Conservation (phyloP, 2,797 vertebrate species). For the Brachymystax lenok region DNA sequence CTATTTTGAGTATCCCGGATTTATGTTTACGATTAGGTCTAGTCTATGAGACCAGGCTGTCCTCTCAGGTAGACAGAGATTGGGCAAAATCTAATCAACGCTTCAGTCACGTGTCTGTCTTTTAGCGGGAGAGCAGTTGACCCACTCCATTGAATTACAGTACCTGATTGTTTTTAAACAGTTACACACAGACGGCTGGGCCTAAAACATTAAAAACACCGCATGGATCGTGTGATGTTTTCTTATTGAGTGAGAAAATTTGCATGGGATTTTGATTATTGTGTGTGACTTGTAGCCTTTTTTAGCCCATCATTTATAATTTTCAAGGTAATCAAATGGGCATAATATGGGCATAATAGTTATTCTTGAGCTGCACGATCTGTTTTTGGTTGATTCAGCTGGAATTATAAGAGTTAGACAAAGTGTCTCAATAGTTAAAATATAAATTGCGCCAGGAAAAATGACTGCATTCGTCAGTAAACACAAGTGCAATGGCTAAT, state of each 20-base stretch:
- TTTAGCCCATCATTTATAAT: background rate
- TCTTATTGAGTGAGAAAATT: slow-evolving; percentile 10
- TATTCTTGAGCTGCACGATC: background rate
- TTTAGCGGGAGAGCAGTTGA: background rate
- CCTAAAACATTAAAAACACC: background rate
- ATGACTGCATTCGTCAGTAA: background rate
- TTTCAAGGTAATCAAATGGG: background rate
- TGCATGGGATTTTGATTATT: slow-evolving; percentile 26
- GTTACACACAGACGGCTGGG: background rate
- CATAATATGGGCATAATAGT: too few species aligned
- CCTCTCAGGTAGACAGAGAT: too few species aligned
- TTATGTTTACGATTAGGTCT: too few species aligned
- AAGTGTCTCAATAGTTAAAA: background rate
- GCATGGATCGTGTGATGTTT: slow-evolving; percentile 34
- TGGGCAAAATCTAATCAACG: background rate
- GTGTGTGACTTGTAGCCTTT: background rate
- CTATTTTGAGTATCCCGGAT: too few species aligned
- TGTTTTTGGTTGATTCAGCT: background rate
- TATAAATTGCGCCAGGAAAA: background rate
- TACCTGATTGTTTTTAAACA: slow-evolving; percentile 15
- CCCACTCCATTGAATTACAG: slow-evolving; percentile 17
- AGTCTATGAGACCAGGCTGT: too few species aligned
- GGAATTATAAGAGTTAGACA: background rate
- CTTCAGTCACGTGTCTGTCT: background rate
- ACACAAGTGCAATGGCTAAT: background rate